Evolutionary conservation across 2,888 invertebrate genomes (phyloP), one percentile per base, ranked within the genome.

Genomic region (Eilema sororculum): DNA sequence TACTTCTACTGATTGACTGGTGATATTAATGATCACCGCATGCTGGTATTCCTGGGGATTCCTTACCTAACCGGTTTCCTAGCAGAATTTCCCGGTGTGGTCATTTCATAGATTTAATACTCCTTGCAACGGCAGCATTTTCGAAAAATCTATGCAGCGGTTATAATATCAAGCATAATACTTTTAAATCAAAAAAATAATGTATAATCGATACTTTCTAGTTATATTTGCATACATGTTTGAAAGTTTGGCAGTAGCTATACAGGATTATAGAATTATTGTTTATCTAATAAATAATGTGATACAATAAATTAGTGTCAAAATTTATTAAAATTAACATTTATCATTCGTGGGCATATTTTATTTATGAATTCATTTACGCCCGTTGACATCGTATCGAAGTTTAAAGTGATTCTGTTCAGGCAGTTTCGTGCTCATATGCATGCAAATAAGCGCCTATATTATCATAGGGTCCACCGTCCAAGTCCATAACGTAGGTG

Each of bases 161-260:
- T 37, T 22, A 9, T 13, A n/a, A 33, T 22, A 60, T 33, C 22
- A 2, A 33, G 5, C 13, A 5, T 37, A 22, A 61, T 33, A 33
- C 28, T 28, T 8, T 8, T 37, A 41, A 37, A 13, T 41, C 16
- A 16, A 6, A 37, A 41, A 62, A 16, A 0, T 9, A 9, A 52
- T 52, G 52, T n/a, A n/a, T 52, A n/a, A n/a, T 52, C n/a, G n/a
- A 25, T 24, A 41, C 41, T 79, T 78, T 73, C 74, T 65, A 67
- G 57, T 13, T 10, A 12, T 6, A 74, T 78, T 78, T 52, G 70
- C 73, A 77, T 72, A 70, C 68, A 69, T 58, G 57, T 71, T 68
- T 56, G 69, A 77, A 74, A 73, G 71, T 70, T 25, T 61, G 58
- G 9, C 66, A 37, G 61, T 62, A 41, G 24, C 24, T n/a, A n/a